These are phyloP conservation scores for Schizotus pectinicornis DNA, from an alignment of 2,888 invertebrate genomes.

Conservation along the genomic window DNA sequence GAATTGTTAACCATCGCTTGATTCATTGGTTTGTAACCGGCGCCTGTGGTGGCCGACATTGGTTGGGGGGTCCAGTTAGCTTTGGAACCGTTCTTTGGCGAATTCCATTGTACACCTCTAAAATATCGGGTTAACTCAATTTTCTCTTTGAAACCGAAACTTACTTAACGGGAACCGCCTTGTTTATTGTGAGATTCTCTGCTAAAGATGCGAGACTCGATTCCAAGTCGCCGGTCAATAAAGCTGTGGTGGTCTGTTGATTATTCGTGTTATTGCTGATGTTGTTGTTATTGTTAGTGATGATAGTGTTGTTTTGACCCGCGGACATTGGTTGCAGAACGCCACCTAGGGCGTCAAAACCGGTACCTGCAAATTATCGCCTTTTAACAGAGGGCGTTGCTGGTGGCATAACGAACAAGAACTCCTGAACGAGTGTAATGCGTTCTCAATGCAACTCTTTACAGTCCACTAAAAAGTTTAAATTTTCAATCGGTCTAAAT, in stretches of 20 bases:
- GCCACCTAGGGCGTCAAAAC: constrained; percentile 78
- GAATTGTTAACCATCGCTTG: constrained; percentile 50
- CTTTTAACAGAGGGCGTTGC: no score
- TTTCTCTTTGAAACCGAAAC: constrained; percentile 42
- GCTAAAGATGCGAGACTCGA: constrained; percentile 92
- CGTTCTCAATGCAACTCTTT: no score
- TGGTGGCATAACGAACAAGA: no score
- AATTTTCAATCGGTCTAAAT: no score
- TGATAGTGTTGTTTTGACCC: constrained; percentile 39
- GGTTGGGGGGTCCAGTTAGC: constrained; percentile 86
- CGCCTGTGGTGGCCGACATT: constrained; percentile 87
- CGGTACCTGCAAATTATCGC: constrained; percentile 53
- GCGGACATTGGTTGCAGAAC: constrained; percentile 68
- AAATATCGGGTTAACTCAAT: constrained; percentile 30
- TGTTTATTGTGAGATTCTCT: constrained; percentile 89
- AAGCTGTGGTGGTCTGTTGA: constrained; percentile 59
- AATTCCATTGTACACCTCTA: constrained; percentile 91
- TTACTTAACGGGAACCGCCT: constrained; percentile 74
- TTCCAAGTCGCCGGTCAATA: constrained; percentile 92
- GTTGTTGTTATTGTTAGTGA: constrained; percentile 35
- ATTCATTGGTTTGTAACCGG: constrained; percentile 86
- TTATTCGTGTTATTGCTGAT: constrained; percentile 40
- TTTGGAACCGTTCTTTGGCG: constrained; percentile 85
- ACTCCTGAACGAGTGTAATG: no score
- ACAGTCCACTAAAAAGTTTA: no score